phyloP scores from a whole-genome alignment of 35 echinoderm and acorn worm species.

The Heliocidaris erythrogramma region DNA sequence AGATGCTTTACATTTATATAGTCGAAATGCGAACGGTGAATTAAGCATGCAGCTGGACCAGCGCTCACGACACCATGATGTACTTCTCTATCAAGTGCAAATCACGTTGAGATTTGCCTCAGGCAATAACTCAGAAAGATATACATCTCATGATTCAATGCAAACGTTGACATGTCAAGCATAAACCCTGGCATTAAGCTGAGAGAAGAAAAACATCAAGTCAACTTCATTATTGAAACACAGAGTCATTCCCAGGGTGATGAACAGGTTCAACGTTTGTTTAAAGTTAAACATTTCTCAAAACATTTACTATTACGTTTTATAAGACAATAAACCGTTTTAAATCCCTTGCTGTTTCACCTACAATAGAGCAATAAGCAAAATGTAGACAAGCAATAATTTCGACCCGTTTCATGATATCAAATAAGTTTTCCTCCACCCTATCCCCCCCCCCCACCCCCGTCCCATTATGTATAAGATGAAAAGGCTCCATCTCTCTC shows the following conservation, averaged over 20 bases:
- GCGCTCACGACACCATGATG: neutral
- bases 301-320: no score
- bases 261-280: neutral
- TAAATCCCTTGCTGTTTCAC: no score
- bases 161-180: neutral
- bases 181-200: neutral
- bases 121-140: neutral
- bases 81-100: neutral
- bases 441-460: no score
- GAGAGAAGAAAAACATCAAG: neutral
- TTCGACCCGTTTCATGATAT: no score
- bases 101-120: neutral
- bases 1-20: neutral
- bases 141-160: neutral
- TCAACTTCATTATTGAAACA: neutral
- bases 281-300: no score
- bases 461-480: no score
- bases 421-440: no score
- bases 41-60: neutral
- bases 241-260: neutral
- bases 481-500: no score
- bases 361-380: no score
- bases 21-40: neutral
- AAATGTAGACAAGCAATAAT: neutral
- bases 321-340: no score